Evolutionary conservation across 2,113 vertebrate species (phyloP), one percentile per base, ranked within the genome.

Genomic region (Leptobrachium ailaonicum): DNA sequence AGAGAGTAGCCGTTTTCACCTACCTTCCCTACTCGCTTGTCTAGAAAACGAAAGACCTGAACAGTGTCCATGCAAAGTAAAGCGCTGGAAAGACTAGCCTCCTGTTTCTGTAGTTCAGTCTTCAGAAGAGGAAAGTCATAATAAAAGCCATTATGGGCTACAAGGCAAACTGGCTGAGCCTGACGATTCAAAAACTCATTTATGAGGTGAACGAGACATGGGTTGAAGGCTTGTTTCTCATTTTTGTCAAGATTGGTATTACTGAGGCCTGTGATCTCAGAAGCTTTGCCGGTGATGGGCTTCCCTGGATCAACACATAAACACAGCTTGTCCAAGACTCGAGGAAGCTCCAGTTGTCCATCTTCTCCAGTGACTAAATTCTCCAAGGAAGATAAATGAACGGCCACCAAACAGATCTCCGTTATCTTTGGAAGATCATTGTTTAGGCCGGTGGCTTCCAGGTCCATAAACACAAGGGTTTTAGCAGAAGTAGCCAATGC

Each of bases 71-170:
- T 80, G 74, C 90, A 92, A 60, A 85, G 3, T 6, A 84, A 86
- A 20, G 79, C 72, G 2, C 0, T 45, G 2, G 86, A 86, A 43
- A 92, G 78, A 20, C 78, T 82, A 0, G 82, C 79, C 0, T 73
- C 82, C 54, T 87, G 83, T 47, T 82, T 82, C 60, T 2, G 64
- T 41, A 91, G 85, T 76, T 90, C 90, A 0, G 83, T 82, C 47
- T 88, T 84, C 20, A 89, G 84, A 45, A 92, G 75, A 0, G 90
- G 89, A 66, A 89, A 92, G 83, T 92, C 89, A 0, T 88, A 92
- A 20, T 67, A 63, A 0, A 89, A 85, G 47, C 90, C 90, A 0
- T 90, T 90, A 82, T 92, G 90, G 13, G 90, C 90, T 63, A 92
- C 88, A 0, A 90, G 84, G 72, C 91, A 92, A 72, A 91, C 42